phyloP scores from a whole-genome alignment of 2,797 vertebrate species.

The Carduelis carduelis region DNA sequence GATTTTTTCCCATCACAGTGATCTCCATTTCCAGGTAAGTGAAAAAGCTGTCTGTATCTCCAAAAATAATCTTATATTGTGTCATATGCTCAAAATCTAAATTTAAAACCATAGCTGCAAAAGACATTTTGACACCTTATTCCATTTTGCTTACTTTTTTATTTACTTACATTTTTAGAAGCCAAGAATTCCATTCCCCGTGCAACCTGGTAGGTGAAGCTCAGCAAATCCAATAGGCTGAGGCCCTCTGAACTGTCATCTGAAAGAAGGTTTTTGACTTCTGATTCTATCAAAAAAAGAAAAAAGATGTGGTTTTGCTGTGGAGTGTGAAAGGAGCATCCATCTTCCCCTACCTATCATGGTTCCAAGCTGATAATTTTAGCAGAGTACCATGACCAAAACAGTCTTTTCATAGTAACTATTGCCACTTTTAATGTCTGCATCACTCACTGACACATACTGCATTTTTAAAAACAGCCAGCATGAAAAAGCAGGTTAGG shows the following conservation, averaged over 20 bases:
- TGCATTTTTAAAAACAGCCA: neutral
- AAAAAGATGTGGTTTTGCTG: neutral
- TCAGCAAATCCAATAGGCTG: slow-evolving; percentile 90
- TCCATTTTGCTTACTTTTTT: neutral
- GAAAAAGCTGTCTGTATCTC: neutral
- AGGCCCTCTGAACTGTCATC: slow-evolving; percentile 88
- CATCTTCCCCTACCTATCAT: neutral
- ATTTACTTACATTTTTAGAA: slow-evolving; percentile 92
- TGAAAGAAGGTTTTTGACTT: slow-evolving; percentile 87
- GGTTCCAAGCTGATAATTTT: neutral
- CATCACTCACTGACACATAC: neutral
- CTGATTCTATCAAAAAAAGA: slow-evolving; percentile 75
- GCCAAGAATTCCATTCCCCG: slow-evolving; percentile 97
- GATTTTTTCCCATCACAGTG: neutral
- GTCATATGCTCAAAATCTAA: neutral
- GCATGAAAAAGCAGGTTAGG: neutral
- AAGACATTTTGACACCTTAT: neutral
- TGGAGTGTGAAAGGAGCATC: neutral
- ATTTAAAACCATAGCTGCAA: neutral
- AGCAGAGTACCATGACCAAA: neutral
- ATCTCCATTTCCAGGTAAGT: neutral
- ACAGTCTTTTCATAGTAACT: neutral
- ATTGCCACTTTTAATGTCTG: neutral
- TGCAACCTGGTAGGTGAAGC: slow-evolving; percentile 97
- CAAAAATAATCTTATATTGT: neutral